Percentiles rank a stretch among this genome's conserved stretches.
phyloP scores from a whole-genome alignment of 2,888 invertebrate genomes.

The Phanerotoma sp. region DNA sequence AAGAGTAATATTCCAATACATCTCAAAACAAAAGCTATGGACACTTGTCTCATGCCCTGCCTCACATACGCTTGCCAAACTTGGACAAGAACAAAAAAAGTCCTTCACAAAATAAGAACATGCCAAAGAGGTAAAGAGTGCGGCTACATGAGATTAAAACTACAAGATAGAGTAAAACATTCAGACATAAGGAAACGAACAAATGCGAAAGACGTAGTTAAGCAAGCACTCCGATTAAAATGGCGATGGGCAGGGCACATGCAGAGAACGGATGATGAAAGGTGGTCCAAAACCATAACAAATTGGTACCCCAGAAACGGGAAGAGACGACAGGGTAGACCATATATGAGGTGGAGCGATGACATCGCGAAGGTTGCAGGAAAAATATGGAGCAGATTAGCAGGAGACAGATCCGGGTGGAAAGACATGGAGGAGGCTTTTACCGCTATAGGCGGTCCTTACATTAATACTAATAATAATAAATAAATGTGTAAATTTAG shows the following conservation, averaged over 20 bases:
- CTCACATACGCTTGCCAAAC: not conserved
- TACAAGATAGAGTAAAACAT: not conserved
- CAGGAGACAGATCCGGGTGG: not conserved
- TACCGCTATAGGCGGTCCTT: too few species aligned
- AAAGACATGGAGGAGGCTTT: not conserved
- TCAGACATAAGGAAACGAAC: not conserved
- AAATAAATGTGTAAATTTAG: too few species aligned
- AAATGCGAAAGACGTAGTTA: not conserved
- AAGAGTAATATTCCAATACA: not conserved
- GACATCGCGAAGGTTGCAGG: not conserved
- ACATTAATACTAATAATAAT: too few species aligned
- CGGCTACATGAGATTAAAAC: not conserved
- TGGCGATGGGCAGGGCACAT: not conserved
- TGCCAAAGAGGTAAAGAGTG: not conserved
- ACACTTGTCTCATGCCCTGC: not conserved
- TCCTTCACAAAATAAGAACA: not conserved
- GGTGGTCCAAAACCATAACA: not conserved
- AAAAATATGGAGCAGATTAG: not conserved
- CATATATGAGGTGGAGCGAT: not conserved
- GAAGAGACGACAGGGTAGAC: not conserved
- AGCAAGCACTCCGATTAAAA: not conserved
- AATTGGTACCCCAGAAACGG: not conserved
- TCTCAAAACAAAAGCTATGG: not conserved
- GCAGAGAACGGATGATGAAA: not conserved
- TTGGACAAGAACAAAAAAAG: not conserved